Evolutionary conservation across 30 jellyfish, hydroid and myxozoan species (phyloP).

Genomic region (Cassiopea andromeda): DNA sequence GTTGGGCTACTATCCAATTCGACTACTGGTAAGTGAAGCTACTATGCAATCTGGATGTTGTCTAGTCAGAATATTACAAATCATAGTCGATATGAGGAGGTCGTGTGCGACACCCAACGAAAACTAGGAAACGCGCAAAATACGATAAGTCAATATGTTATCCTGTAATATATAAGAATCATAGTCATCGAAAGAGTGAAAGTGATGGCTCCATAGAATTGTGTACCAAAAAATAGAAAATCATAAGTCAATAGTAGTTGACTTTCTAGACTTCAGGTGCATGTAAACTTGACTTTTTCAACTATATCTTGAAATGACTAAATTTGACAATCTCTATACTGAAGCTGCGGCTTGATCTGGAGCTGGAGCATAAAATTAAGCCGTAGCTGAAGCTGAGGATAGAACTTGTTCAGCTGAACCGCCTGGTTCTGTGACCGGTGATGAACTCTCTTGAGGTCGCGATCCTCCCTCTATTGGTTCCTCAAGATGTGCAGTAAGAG

Average conservation of each 20-base stretch:
- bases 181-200: not conserved
- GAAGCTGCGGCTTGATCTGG: not conserved
- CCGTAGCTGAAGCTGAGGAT: not conserved
- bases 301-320: not conserved
- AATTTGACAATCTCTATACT: not conserved
- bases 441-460: not conserved
- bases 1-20: no score
- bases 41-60: no score
- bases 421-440: not conserved
- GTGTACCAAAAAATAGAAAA: not conserved
- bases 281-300: not conserved
- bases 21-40: no score
- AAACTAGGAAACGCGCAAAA: not conserved
- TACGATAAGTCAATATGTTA: not conserved
- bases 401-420: not conserved
- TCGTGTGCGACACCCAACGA: not conserved
- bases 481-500: not conserved
- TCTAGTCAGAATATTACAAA: not conserved
- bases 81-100: not conserved
- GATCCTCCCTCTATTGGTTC: not conserved
- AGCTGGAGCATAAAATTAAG: not conserved
- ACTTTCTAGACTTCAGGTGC: not conserved
- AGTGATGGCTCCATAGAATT: not conserved
- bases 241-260: not conserved
- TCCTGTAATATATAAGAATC: not conserved